Conservation (phyloP, 2,113 vertebrate genomes). For the Hymenochirus boettgeri region DNA sequence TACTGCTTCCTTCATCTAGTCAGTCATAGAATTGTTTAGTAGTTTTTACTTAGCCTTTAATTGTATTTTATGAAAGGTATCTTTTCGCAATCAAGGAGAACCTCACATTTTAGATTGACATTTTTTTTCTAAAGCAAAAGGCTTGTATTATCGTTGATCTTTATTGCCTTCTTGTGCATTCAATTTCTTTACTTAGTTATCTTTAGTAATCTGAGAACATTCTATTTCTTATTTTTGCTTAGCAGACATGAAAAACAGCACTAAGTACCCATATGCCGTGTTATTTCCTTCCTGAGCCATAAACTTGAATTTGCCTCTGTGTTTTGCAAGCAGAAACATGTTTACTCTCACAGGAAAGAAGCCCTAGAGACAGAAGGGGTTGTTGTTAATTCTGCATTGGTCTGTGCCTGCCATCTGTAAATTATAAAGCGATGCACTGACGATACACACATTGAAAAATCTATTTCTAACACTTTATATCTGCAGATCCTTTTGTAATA, state of each 20-base stretch:
- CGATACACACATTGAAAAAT: conserved; percentile 29
- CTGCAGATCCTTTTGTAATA: no score
- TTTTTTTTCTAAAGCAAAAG: not conserved
- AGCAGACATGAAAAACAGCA: conserved; percentile 33
- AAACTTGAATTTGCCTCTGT: conserved; percentile 33
- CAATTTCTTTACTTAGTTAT: conserved; percentile 24
- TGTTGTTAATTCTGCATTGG: conserved; percentile 37
- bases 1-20: no score
- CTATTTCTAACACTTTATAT: no score
- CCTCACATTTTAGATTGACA: no score
- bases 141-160: not conserved
- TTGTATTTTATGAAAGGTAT: no score
- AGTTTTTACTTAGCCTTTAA: no score
- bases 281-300: conserved; percentile 35
- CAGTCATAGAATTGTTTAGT: no score
- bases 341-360: conserved; percentile 46
- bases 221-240: conserved; percentile 8
- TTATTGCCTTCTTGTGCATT: not conserved
- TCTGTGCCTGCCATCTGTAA: conserved; percentile 48
- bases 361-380: conserved; percentile 41
- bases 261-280: conserved; percentile 42
- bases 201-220: conserved; percentile 38
- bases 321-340: conserved; percentile 40
- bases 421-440: conserved; percentile 40
- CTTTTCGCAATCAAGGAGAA: no score